Conservation (phyloP, 2,888 invertebrate species). For the Drosophila pullipes region DNA sequence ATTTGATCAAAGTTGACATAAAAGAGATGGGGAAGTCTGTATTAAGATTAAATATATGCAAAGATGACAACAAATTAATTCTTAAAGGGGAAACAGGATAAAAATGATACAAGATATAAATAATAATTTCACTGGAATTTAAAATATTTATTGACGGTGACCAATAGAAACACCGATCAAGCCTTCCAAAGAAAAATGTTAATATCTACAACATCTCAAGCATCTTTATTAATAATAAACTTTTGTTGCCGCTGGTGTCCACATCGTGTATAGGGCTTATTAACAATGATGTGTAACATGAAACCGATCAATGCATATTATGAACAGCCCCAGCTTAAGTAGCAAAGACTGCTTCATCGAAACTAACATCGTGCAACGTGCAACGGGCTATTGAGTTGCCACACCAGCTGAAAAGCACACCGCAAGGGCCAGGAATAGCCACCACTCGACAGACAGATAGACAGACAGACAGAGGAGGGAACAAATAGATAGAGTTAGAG, state of each 20-base stretch:
- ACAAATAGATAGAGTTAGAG: conserved; percentile 4
- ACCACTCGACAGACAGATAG: conserved; percentile 47
- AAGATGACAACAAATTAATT: neutral
- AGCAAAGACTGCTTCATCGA: neutral
- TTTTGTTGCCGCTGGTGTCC: neutral
- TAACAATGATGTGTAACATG: conserved; percentile 22
- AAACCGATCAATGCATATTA: conserved; percentile 52
- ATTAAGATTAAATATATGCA: neutral
- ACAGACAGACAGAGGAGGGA: conserved; percentile 8
- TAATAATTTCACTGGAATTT: neutral
- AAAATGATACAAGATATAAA: neutral
- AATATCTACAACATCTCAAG: neutral
- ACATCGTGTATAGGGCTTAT: conserved; percentile 2
- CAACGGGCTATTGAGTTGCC: conserved; percentile 49
- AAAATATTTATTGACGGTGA: neutral
- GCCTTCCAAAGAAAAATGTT: neutral
- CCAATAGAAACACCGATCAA: neutral
- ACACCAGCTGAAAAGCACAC: conserved; percentile 52
- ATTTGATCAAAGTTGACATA: conserved; percentile 4
- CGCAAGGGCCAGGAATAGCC: conserved; percentile 66
- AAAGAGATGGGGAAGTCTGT: neutral
- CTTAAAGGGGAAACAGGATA: neutral
- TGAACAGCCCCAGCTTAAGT: conserved; percentile 25
- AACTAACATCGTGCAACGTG: conserved; percentile 19
- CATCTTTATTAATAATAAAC: neutral